Evolutionary conservation across 1,140 invertebrate species (phyloP), one percentile per base, ranked within the genome.

Genomic region (Octopus bimaculoides): DNA sequence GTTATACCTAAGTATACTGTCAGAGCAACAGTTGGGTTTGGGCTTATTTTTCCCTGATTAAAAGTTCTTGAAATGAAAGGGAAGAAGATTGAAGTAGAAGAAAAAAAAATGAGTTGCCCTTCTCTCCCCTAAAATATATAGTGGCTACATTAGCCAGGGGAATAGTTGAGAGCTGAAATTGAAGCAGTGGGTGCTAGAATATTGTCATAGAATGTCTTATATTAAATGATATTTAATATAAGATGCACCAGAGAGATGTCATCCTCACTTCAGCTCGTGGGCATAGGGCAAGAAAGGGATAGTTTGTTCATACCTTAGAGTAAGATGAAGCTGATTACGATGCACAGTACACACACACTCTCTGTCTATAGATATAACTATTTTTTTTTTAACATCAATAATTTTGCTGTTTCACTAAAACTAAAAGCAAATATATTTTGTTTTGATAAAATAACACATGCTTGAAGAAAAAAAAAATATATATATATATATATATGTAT

Each of bases 371-470:
- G 26, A 41, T 41, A 41, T 41, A 41, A 41, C 26, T 41, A 41
- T 41, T 41, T 41, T 41, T 41, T 41, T 66, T 66, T 66, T 14
- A 66, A 66, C 61, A 66, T 66, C 61, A 66, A 66, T 12, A 66
- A 66, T 66, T 12, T 41, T 41, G 26, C 26, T 41, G 26, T 41
- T 74, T 74, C 20, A 74, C 73, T 74, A 74, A 74, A 74, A 74
- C 73, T 74, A 74, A 74, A 74, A 74, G 73, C 73, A n/a, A 74
- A 9, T 52, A n/a, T 9, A 52, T 52, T 52, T 74, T 61, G 56
- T 61, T 61, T 61, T 61, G 56, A 9, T 74, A 10, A 14, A 12
- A 74, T 10, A 74, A 74, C 12, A 74, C 41, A 74, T 74, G 73
- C 73, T 74, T n/a, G 20, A 61, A 61, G 17, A 61, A 61, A 61